Evolutionary conservation across 1,140 invertebrate species (phyloP).

Genomic region (Aphis craccivora): DNA sequence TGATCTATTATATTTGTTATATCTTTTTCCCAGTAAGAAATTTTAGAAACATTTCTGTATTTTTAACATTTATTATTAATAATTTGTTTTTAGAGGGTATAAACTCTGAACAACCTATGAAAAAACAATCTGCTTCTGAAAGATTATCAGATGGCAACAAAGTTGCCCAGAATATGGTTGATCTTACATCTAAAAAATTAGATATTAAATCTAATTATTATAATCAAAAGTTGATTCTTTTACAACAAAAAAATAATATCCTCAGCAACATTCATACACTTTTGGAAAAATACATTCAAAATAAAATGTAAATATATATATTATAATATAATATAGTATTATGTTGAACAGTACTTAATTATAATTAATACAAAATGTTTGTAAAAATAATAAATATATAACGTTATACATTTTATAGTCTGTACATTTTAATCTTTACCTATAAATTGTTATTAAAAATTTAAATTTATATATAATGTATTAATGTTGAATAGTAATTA

Average conservation of each 20-base stretch:
- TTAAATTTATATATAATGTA: too few species aligned
- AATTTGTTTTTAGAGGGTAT: background rate
- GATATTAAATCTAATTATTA: constrained; percentile 6
- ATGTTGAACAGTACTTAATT: too few species aligned
- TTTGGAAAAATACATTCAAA: background rate
- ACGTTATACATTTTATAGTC: too few species aligned
- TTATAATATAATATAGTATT: too few species aligned
- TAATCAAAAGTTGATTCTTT: background rate
- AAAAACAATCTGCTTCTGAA: background rate
- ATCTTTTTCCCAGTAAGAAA: too few species aligned
- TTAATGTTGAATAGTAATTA: too few species aligned
- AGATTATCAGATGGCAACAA: background rate
- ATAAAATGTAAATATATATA: background rate
- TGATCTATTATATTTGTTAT: too few species aligned
- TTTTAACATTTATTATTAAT: background rate
- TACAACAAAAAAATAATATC: background rate
- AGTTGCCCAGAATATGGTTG: background rate
- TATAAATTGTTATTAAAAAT: too few species aligned
- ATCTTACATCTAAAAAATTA: background rate
- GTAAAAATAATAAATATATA: too few species aligned
- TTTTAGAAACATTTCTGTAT: too few species aligned
- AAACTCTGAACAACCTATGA: background rate
- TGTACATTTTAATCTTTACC: too few species aligned
- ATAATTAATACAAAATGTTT: too few species aligned
- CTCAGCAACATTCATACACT: background rate